Conservation (phyloP, 30 jellyfish, hydroid and myxozoan species). For the Sanderia malayensis region DNA sequence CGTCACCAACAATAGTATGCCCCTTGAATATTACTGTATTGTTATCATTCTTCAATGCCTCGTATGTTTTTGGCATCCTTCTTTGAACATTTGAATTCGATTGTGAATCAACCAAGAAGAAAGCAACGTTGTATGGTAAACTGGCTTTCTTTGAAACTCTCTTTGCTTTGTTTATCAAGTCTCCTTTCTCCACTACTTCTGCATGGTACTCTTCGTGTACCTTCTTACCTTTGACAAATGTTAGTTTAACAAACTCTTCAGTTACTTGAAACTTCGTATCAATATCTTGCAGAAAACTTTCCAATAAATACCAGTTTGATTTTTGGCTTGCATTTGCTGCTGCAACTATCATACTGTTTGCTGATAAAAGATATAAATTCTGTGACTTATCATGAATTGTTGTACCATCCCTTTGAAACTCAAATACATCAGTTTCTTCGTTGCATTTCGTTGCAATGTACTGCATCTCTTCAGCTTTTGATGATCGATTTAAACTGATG, state of each 20-base stretch:
- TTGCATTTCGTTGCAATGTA: neutral
- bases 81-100: conserved; percentile 70
- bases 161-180: conserved; percentile 5
- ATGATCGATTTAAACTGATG: neutral
- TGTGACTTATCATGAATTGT: neutral
- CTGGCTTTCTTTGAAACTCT: neutral
- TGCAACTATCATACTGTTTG: conserved; percentile 9
- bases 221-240: conserved; percentile 16
- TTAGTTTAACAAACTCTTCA: conserved; percentile 29
- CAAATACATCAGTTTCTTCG: neutral
- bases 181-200: conserved; percentile 2
- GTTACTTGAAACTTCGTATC: neutral
- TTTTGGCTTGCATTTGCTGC: neutral
- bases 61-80: conserved; percentile 38
- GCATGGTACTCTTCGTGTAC: conserved; percentile 53
- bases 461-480: neutral
- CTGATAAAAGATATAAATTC: neutral
- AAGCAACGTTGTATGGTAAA: conserved; percentile 41
- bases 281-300: neutral
- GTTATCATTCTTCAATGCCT: conserved; percentile 13
- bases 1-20: conserved; percentile 87
- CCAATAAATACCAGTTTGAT: conserved; percentile 18
- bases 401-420: neutral
- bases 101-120: conserved; percentile 71
- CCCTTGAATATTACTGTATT: conserved; percentile 53